These are phyloP conservation scores for Coccyzus lansbergi DNA, from an alignment of 2,797 vertebrate species.

Conservation along the genomic window DNA sequence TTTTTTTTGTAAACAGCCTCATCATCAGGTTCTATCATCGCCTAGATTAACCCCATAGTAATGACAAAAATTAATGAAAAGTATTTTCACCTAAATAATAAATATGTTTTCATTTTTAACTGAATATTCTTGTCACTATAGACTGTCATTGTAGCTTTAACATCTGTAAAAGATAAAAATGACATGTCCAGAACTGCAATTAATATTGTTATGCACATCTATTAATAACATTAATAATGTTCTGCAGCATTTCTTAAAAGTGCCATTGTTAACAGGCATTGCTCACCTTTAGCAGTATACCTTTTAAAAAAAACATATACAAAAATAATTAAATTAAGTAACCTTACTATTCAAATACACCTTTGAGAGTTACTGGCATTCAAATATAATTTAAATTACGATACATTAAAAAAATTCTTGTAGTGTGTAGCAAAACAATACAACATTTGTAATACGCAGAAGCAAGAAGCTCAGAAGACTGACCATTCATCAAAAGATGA, in stretches of 20 bases:
- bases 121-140: background rate
- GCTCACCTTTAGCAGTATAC: background rate
- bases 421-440: background rate
- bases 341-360: background rate
- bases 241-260: background rate
- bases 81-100: background rate
- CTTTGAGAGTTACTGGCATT: background rate
- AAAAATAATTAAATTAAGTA: background rate
- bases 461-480: background rate
- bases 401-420: background rate
- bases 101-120: background rate
- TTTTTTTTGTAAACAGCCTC: constrained; percentile 34
- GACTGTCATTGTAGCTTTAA: background rate
- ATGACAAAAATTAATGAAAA: constrained; percentile 1
- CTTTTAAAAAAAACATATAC: background rate
- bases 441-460: background rate
- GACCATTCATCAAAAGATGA: background rate
- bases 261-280: background rate
- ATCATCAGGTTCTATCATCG: background rate
- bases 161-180: background rate
- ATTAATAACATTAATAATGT: background rate
- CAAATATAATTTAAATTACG: background rate
- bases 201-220: background rate
- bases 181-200: background rate
- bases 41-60: background rate